phyloP scores from a whole-genome alignment of 2,113 vertebrate genomes.

The Sylvietta virens region DNA sequence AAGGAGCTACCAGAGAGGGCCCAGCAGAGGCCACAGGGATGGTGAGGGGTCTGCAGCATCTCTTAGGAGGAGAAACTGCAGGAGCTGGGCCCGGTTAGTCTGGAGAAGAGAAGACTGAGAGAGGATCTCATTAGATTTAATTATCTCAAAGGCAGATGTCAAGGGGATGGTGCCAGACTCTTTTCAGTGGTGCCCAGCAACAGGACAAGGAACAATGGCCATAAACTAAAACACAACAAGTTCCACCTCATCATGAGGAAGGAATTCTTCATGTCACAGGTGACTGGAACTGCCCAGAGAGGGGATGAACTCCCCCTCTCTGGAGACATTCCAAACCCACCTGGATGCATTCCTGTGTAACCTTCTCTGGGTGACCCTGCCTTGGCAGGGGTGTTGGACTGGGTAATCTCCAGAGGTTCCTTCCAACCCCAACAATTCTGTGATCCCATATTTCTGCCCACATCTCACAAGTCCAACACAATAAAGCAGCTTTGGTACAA shows the following conservation, averaged over 20 bases:
- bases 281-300: not conserved
- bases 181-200: not conserved
- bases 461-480: not conserved
- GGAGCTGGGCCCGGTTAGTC: not conserved
- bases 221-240: not conserved
- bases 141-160: not conserved
- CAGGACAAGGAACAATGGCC: not conserved
- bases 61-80: not conserved
- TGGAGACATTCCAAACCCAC: not conserved
- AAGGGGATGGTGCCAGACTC: not conserved
- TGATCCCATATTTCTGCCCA: not conserved
- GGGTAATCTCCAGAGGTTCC: not conserved
- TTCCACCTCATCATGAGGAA: not conserved
- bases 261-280: not conserved
- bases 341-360: not conserved
- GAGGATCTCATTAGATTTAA: not conserved
- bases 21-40: not conserved
- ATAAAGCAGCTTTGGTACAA: not conserved
- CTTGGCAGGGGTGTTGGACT: accelerated
- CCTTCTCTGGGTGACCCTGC: not conserved
- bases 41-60: not conserved
- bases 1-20: not conserved
- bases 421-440: not conserved
- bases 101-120: not conserved
- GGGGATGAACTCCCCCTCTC: not conserved